These are phyloP conservation scores for Corella eumyota DNA, from an alignment of 23 tunicate genomes.

Conservation along the genomic window DNA sequence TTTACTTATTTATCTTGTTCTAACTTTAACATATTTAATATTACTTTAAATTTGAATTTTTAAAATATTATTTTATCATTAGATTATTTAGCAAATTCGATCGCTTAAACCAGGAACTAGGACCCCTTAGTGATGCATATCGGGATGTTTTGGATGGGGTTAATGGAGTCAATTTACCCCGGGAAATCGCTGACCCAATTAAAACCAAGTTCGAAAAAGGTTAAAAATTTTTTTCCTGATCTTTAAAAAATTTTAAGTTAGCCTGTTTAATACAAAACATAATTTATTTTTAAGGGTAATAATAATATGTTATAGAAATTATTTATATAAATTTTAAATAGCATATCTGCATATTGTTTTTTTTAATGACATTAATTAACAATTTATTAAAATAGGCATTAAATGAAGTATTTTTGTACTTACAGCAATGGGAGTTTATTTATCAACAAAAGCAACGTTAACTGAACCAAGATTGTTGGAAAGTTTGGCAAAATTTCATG, in stretches of 20 bases:
- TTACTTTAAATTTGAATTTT: too few relatives aligned
- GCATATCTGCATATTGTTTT: too few relatives aligned
- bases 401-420: too few relatives aligned
- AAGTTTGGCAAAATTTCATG: constrained; percentile 23
- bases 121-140: constrained; percentile 8
- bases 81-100: constrained; percentile 38
- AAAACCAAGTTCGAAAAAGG: constrained; percentile 24
- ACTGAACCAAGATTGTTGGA: constrained; percentile 31
- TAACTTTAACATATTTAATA: too few relatives aligned
- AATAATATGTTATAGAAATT: too few relatives aligned
- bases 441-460: constrained; percentile 39
- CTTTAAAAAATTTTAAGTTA: neutral
- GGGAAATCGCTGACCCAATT: constrained; percentile 3
- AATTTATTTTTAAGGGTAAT: too few relatives aligned
- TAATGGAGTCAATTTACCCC: neutral
- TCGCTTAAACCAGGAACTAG: constrained; percentile 16
- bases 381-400: too few relatives aligned
- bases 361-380: too few relatives aligned
- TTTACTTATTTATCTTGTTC: too few relatives aligned
- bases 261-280: too few relatives aligned
- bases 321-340: too few relatives aligned
- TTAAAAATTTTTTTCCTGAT: neutral
- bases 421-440: constrained; percentile 24
- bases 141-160: constrained; percentile 9
- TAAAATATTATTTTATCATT: neutral